phyloP scores from a whole-genome alignment of 37 sponge, comb jelly and placozoan species.

The Crambe crambe region DNA sequence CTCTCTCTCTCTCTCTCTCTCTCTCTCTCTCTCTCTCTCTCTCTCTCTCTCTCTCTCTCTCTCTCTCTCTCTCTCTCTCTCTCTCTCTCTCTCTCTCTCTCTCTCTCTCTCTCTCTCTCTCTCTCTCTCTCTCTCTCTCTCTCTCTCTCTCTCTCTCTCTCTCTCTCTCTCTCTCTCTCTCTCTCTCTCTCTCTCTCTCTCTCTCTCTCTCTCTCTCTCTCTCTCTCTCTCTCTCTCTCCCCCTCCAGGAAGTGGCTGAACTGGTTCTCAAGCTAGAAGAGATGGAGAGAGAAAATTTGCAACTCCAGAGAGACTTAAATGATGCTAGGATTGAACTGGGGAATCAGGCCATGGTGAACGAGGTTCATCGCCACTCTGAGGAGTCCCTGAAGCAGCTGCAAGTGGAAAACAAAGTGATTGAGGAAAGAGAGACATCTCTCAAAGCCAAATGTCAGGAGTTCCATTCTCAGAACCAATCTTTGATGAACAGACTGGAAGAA shows the following conservation, averaged over 20 bases:
- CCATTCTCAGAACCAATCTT: background rate
- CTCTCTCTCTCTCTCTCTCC: background rate
- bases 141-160: slow-evolving; percentile 41
- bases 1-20: slow-evolving; percentile 28
- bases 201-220: background rate
- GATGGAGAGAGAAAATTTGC: background rate
- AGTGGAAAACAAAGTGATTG: background rate
- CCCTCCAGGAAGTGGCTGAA: slow-evolving; percentile 14
- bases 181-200: slow-evolving; percentile 16
- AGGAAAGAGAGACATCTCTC: slow-evolving; percentile 11
- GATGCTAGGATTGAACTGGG: background rate
- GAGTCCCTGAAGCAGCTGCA: slow-evolving; percentile 4
- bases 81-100: slow-evolving; percentile 52
- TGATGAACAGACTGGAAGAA: background rate
- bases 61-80: slow-evolving; percentile 51
- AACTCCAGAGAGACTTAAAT: background rate
- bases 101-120: slow-evolving; percentile 44
- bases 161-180: slow-evolving; percentile 37
- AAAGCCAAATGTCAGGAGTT: background rate
- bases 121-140: slow-evolving; percentile 28
- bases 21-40: slow-evolving; percentile 28
- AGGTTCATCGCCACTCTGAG: background rate
- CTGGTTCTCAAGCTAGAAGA: background rate
- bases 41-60: slow-evolving; percentile 29
- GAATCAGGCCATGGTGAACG: slow-evolving; percentile 1